These are phyloP conservation scores for Coracopsis vasa DNA, from an alignment of 2,113 vertebrate species.

Conservation along the genomic window DNA sequence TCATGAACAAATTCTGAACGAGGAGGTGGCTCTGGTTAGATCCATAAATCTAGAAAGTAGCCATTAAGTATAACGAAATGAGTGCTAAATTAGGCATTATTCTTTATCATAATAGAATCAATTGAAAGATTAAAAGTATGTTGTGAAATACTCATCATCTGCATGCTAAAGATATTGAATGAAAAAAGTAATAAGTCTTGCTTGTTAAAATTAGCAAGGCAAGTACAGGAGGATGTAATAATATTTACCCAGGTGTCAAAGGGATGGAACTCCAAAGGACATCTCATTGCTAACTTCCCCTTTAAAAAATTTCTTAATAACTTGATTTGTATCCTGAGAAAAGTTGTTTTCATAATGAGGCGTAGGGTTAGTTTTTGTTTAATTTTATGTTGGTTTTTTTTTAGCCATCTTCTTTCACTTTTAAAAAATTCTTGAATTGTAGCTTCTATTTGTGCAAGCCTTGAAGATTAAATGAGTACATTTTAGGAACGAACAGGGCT, in stretches of 20 bases:
- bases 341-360: neutral
- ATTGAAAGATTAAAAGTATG: neutral
- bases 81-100: neutral
- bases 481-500: neutral
- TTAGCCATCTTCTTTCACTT: neutral
- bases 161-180: neutral
- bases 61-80: neutral
- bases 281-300: neutral
- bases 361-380: neutral
- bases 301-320: neutral
- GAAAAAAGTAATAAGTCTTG: neutral
- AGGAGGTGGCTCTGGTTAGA: neutral
- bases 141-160: neutral
- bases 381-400: neutral
- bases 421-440: neutral
- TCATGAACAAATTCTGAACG: neutral
- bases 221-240: neutral
- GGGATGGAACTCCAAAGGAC: neutral
- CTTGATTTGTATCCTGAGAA: neutral
- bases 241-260: neutral
- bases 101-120: neutral
- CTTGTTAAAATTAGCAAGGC: neutral
- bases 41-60: neutral
- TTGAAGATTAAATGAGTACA: neutral
- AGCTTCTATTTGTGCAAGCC: rapidly evolving